Conservation (phyloP, 2,888 invertebrate species). For the Idaea biselata region DNA sequence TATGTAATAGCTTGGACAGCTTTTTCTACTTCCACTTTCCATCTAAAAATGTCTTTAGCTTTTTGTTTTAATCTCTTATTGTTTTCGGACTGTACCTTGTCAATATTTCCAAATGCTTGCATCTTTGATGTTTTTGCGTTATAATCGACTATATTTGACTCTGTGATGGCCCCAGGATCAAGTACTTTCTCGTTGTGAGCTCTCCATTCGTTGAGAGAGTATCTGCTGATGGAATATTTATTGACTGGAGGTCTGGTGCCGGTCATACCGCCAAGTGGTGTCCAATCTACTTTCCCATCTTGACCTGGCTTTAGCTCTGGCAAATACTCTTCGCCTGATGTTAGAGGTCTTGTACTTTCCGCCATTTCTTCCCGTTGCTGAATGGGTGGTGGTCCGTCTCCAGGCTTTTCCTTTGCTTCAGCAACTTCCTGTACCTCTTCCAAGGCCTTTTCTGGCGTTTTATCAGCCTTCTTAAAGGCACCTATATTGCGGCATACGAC, state of each 20-base stretch:
- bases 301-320: constrained; percentile 81
- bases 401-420: constrained; percentile 20
- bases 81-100: constrained; percentile 85
- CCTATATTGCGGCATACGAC: constrained; percentile 59
- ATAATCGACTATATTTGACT: constrained; percentile 80
- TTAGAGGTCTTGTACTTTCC: constrained; percentile 27
- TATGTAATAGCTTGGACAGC: constrained; percentile 84
- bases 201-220: constrained; percentile 88
- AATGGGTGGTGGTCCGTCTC: constrained; percentile 10
- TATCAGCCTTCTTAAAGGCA: constrained; percentile 59
- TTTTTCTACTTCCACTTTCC: constrained; percentile 88
- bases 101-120: constrained; percentile 83
- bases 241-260: constrained; percentile 88
- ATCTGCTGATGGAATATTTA: constrained; percentile 87
- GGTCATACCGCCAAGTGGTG: constrained; percentile 84
- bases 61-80: constrained; percentile 84
- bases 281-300: constrained; percentile 87
- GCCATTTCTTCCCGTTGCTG: background rate
- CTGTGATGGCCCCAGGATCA: constrained; percentile 71
- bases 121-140: constrained; percentile 83
- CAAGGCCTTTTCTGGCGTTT: constrained; percentile 39
- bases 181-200: constrained; percentile 79
- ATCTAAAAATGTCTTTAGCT: constrained; percentile 85
- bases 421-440: constrained; percentile 38
- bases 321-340: constrained; percentile 46